These are phyloP conservation scores for Achroia grisella DNA, from an alignment of 1,140 invertebrate genomes.

Conservation along the genomic window DNA sequence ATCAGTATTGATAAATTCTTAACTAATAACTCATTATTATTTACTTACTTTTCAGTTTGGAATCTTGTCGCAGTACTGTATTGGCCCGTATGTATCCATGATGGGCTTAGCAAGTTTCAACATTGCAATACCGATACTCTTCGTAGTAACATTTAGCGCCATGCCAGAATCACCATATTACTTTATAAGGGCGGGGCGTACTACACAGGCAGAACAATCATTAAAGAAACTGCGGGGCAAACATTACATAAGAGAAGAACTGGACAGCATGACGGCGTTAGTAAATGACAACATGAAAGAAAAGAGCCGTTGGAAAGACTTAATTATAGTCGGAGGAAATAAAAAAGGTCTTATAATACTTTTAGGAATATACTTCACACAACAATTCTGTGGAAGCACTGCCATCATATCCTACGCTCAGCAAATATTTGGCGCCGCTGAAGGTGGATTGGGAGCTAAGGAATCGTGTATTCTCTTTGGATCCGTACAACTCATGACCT, in stretches of 20 bases:
- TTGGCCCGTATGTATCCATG: constrained; percentile 77
- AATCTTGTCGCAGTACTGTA: constrained; percentile 79
- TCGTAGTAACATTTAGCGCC: constrained; percentile 78
- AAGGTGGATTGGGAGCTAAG: constrained; percentile 66
- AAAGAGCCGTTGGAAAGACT: constrained; percentile 74
- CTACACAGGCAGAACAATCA: constrained; percentile 76
- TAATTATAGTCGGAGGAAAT: constrained; percentile 75
- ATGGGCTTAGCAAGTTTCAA: constrained; percentile 75
- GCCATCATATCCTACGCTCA: constrained; percentile 84
- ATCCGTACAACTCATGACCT: constrained; percentile 78
- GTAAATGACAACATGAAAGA: constrained; percentile 74
- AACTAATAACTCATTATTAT: constrained; percentile 8
- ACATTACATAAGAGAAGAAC: constrained; percentile 75
- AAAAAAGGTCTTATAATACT: constrained; percentile 79
- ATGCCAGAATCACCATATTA: constrained; percentile 89
- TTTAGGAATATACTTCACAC: constrained; percentile 79
- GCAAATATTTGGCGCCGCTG: constrained; percentile 78
- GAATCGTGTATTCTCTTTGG: constrained; percentile 79
- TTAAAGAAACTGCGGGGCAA: constrained; percentile 77
- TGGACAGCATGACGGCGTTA: constrained; percentile 76
- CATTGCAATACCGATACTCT: constrained; percentile 74
- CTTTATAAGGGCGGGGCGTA: constrained; percentile 74
- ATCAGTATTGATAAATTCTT: constrained; percentile 1
- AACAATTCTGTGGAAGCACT: constrained; percentile 85
- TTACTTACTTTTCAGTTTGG: constrained; percentile 73